Evolutionary conservation across 2,797 vertebrate species (phyloP).

Genomic region (Acanthornis magna): DNA sequence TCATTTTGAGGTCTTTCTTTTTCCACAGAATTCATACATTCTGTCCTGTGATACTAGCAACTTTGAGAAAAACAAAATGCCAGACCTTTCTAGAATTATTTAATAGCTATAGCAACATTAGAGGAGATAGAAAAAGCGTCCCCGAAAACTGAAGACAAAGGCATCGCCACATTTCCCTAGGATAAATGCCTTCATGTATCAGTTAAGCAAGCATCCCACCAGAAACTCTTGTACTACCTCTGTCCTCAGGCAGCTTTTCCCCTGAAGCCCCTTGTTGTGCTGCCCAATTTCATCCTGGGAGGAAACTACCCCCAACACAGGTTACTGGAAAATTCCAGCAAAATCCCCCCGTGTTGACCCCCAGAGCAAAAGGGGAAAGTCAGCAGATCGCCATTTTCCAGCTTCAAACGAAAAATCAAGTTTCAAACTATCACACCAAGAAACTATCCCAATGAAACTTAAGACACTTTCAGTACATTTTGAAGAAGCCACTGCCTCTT

Average conservation of each 20-base stretch:
- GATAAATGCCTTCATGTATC: background rate
- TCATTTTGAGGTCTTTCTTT: background rate
- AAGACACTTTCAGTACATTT: background rate
- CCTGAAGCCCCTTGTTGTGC: background rate
- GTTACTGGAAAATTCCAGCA: conserved; percentile 50
- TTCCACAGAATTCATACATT: background rate
- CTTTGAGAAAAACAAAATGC: background rate
- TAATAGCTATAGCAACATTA: background rate
- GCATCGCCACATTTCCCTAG: background rate
- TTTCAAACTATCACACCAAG: background rate
- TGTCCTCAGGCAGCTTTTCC: background rate
- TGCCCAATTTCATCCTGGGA: background rate
- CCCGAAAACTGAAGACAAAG: background rate
- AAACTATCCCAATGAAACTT: background rate
- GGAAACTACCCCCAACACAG: background rate
- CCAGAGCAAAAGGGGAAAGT: background rate
- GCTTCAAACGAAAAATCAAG: conserved; percentile 3
- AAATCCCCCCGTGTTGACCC: background rate
- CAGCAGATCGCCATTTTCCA: conserved; percentile 27
- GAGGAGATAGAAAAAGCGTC: background rate
- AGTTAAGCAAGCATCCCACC: background rate
- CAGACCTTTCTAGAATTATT: background rate
- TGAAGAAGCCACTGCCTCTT: background rate
- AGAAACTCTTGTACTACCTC: background rate
- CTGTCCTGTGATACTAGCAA: background rate